Evolutionary conservation across 2,888 invertebrate genomes (phyloP).

Genomic region (Tupiocoris notatus): DNA sequence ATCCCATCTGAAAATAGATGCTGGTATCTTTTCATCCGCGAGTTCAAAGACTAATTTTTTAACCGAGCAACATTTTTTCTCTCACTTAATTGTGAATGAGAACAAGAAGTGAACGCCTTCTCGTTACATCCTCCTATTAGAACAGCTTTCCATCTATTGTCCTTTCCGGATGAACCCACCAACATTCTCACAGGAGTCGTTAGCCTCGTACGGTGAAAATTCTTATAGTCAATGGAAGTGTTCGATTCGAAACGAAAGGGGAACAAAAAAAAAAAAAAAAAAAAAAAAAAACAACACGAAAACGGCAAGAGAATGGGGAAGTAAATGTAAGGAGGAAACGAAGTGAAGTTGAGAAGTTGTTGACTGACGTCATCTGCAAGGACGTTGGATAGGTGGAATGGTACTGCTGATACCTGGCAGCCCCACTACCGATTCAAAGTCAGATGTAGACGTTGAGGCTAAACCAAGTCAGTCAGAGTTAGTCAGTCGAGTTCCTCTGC

Average conservation of each 20-base stretch:
- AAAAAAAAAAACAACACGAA: neutral
- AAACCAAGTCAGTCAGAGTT: neutral
- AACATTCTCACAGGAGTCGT: neutral
- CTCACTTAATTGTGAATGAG: too few relatives aligned
- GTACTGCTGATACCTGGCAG: neutral
- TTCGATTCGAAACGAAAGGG: neutral
- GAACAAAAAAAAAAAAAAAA: neutral
- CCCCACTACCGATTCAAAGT: neutral
- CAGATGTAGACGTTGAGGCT: neutral
- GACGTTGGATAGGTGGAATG: neutral
- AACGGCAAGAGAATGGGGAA: too few relatives aligned
- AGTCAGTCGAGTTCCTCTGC: neutral
- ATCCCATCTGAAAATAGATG: too few relatives aligned
- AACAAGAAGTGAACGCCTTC: too few relatives aligned
- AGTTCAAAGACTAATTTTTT: too few relatives aligned
- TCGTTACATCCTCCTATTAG: neutral
- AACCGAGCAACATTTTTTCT: too few relatives aligned
- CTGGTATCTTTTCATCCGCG: too few relatives aligned
- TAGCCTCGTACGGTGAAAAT: neutral
- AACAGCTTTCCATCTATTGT: neutral
- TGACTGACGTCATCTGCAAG: neutral
- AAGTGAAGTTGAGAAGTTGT: neutral
- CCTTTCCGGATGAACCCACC: neutral
- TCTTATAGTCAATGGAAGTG: neutral
- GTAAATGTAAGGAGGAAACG: too few relatives aligned